Evolutionary conservation across 2,113 vertebrate genomes (phyloP).

Genomic region (Corythoichthys haematopterus): DNA sequence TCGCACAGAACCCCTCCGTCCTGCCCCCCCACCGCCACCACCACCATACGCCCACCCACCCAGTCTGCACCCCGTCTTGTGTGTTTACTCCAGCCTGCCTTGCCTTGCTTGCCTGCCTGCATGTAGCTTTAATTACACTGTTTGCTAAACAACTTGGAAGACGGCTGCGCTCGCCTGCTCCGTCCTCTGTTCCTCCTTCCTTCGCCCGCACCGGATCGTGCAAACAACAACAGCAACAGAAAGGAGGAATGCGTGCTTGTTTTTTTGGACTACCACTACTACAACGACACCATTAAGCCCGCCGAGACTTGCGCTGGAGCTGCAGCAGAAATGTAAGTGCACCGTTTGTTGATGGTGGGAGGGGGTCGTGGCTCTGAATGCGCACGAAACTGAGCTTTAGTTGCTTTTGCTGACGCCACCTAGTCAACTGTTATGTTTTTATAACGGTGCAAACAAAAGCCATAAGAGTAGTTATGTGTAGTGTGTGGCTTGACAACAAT

Average conservation of each 20-base stretch:
- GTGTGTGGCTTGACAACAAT: slow-evolving; percentile 47
- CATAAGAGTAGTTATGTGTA: slow-evolving; percentile 39
- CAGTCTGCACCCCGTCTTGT: slow-evolving; percentile 35
- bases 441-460: slow-evolving; percentile 63
- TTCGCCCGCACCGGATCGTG: slow-evolving; percentile 59
- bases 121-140: slow-evolving; percentile 74
- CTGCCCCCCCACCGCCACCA: slow-evolving; percentile 25
- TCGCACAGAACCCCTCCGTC: slow-evolving; percentile 71
- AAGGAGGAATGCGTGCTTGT: slow-evolving; percentile 62
- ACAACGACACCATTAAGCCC: slow-evolving; percentile 35
- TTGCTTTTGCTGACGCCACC: slow-evolving; percentile 45
- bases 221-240: slow-evolving; percentile 19
- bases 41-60: not conserved
- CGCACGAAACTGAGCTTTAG: slow-evolving; percentile 32
- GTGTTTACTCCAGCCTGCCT: slow-evolving; percentile 41
- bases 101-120: slow-evolving; percentile 14
- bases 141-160: slow-evolving; percentile 67
- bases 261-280: slow-evolving; percentile 64
- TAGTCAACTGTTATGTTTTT: slow-evolving; percentile 38
- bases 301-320: slow-evolving; percentile 64
- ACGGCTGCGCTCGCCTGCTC: slow-evolving; percentile 59
- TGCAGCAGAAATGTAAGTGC: slow-evolving; percentile 70
- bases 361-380: slow-evolving; percentile 23
- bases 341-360: slow-evolving; percentile 52
- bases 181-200: slow-evolving; percentile 31